Evolutionary conservation across 37 sponge, comb jelly and placozoan genomes (phyloP).

Genomic region (Beroe ovata): DNA sequence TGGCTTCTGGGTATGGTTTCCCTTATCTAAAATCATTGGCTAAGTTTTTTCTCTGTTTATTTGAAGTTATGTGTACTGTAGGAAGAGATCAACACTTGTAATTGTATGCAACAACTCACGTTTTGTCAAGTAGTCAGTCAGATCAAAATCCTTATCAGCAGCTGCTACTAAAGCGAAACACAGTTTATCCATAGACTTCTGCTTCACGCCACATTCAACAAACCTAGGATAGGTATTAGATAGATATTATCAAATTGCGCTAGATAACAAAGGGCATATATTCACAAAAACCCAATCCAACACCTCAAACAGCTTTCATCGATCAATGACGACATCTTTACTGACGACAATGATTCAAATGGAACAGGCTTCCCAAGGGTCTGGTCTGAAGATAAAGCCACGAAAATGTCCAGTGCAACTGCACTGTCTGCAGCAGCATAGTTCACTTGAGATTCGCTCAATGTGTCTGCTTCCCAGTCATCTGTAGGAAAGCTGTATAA

Average conservation of each 20-base stretch:
- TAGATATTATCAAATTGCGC: background rate
- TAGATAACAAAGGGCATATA: too few relatives aligned
- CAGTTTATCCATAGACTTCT: background rate
- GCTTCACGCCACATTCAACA: background rate
- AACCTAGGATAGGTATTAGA: background rate
- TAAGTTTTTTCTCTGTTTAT: too few relatives aligned
- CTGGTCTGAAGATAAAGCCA: background rate
- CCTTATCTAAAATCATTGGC: too few relatives aligned
- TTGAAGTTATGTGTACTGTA: too few relatives aligned
- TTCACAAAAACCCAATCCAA: too few relatives aligned
- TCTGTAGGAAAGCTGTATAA: background rate
- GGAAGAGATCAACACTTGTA: too few relatives aligned
- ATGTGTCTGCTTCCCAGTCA: conserved; percentile 22
- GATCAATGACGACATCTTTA: too few relatives aligned
- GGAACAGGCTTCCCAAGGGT: background rate
- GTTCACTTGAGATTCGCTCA: background rate
- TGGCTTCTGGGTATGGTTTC: too few relatives aligned
- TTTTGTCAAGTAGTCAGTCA: conserved; percentile 33
- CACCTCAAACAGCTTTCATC: too few relatives aligned
- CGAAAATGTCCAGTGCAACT: conserved; percentile 21
- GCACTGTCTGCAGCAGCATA: conserved; percentile 55
- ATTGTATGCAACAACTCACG: too few relatives aligned
- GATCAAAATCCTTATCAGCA: conserved; percentile 17
- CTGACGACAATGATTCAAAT: too few relatives aligned
- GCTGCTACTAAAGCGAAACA: background rate